A percentile compares a stretch with the other conserved stretches of the same genome.
Evolutionary conservation across 2,888 invertebrate species (phyloP).

Genomic region (Andrena camellia): DNA sequence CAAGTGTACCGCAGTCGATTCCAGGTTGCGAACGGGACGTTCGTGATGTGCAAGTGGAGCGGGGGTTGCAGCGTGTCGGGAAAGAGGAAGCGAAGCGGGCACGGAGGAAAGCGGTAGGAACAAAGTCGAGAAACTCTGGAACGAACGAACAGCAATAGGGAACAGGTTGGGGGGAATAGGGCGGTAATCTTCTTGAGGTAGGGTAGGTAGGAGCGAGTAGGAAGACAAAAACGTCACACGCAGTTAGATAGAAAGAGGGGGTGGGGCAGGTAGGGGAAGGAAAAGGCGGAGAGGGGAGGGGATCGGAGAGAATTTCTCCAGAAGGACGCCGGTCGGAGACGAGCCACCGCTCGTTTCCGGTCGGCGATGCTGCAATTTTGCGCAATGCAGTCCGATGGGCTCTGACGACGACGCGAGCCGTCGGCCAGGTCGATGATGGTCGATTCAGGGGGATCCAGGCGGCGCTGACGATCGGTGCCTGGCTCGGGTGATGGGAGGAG

Average conservation of each 20-base stretch:
- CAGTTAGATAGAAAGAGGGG: not conserved
- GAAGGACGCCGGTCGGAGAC: constrained; percentile 48
- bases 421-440: constrained; percentile 37
- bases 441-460: constrained; percentile 56
- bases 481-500: constrained; percentile 70
- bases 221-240: not conserved
- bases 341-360: constrained; percentile 71
- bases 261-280: not conserved
- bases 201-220: not conserved
- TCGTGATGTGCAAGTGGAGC: constrained; percentile 39
- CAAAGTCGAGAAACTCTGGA: constrained; percentile 9
- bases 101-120: constrained; percentile 33
- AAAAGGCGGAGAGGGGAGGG: not conserved
- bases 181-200: not conserved
- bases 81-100: constrained; percentile 9
- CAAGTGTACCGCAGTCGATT: constrained; percentile 67
- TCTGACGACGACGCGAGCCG: not conserved
- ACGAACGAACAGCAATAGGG: not conserved
- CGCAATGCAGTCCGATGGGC: constrained; percentile 78
- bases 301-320: constrained; percentile 60
- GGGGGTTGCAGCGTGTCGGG: not conserved
- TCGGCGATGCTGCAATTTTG: constrained; percentile 74
- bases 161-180: not conserved
- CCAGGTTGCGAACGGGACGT: constrained; percentile 57
- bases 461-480: constrained; percentile 58